A percentile compares a stretch with the other conserved stretches of the same genome.
phyloP scores from a whole-genome alignment of 2,797 vertebrate genomes.

The Taenioides sp. region DNA sequence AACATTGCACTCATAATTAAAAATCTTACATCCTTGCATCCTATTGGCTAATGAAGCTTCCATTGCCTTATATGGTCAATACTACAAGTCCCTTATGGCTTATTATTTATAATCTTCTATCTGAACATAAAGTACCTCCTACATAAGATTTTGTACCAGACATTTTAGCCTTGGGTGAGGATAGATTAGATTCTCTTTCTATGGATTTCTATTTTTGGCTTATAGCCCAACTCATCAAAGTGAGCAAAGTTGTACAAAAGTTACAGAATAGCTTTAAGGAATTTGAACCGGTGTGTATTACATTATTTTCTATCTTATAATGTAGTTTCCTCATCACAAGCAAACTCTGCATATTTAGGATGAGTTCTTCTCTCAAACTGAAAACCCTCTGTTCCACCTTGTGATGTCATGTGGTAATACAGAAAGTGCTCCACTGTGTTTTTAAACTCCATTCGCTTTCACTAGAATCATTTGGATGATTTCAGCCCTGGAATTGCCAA shows the following conservation, averaged over 20 bases:
- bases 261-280: not conserved
- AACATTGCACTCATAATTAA: no score
- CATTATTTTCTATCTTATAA: no score
- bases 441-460: no score
- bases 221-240: not conserved
- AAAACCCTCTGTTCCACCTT: no score
- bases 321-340: no score
- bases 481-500: no score
- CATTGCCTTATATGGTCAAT: not conserved
- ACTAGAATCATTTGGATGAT: no score
- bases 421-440: no score
- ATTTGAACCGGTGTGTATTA: not conserved
- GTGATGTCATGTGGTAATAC: no score
- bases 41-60: not conserved
- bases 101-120: not conserved
- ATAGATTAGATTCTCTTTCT: not conserved
- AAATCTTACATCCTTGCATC: no score
- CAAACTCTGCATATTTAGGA: no score
- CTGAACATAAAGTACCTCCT: not conserved
- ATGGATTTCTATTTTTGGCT: not conserved
- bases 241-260: not conserved
- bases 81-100: not conserved
- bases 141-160: not conserved
- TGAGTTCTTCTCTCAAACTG: no score
- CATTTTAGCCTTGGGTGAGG: not conserved